Base-by-base conservation (phyloP, 2,113 vertebrate genomes). In the Zosterops japonicus region DNA sequence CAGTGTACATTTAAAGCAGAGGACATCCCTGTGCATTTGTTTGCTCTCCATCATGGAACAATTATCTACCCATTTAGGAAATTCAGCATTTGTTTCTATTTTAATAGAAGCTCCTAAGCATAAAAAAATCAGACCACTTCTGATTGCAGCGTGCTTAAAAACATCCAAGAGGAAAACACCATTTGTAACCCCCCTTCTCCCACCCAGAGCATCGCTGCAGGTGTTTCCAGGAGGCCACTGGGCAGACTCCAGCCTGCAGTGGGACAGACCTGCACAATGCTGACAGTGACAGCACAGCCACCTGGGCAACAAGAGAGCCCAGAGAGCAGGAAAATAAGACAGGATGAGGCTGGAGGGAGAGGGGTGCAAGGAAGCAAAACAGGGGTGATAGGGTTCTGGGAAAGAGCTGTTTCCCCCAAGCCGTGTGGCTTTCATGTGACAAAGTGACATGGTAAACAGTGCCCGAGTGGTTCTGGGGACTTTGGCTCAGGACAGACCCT, bases 1-100 rank as follows among this genome's bases (percentile, higher is more conserved):
- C 61, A 22, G 57, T 0, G 0, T 63, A 64, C 10, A 2, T 83
- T 92, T 89, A 77, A 96, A 70, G 63, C 77, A 81, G 85, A 97
- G 93, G 71, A 70, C 70, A 44, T 57, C 71, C 44, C 67, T 36
- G 36, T 28, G 41, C 25, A 12, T 5, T 17, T 81, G 41, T 94
- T 94, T 92, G 47, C 47, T 69, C 49, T 89, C 52, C 0, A 0
- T 86, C 89, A 71, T 69, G 67, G 57, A 95, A 88, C 72, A 94
- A 96, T 96, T 96, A 96, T 93, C 90, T 83, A 41, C 53, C 68
- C 68, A 72, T 92, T 95, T 96, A 96, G 86, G 65, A 95, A 94
- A 72, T 39, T 39, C 67, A 85, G 74, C 77, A 84, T 83, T 92
- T 94, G 44, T 89, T 94, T 94, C 67, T 74, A 27, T 91, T 95